A percentile compares a stretch with the other conserved stretches of the same genome.
Evolutionary conservation across 2,797 vertebrate species (phyloP).

Genomic region (Mus spretus): DNA sequence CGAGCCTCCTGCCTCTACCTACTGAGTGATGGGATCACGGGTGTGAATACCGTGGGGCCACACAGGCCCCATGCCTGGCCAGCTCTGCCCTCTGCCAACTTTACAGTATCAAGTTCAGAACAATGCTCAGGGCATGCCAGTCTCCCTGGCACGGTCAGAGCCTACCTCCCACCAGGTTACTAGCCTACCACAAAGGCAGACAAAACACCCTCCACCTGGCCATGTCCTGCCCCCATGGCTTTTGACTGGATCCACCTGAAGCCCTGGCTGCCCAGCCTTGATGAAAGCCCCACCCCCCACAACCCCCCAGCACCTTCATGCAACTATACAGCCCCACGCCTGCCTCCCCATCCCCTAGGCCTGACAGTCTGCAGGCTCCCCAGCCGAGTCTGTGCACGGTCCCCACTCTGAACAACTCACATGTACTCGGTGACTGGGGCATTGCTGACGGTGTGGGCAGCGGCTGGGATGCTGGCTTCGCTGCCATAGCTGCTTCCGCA

Average conservation of each 20-base stretch:
- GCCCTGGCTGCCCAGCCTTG: not conserved
- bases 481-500: constrained; percentile 99
- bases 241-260: not conserved
- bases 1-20: not conserved
- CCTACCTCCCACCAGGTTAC: not conserved
- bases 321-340: too few relatives aligned
- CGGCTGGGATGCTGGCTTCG: constrained; percentile 97
- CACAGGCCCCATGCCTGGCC: not conserved
- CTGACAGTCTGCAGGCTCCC: not conserved
- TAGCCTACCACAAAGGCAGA: rapidly evolving
- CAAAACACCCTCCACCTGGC: not conserved
- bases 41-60: too few relatives aligned
- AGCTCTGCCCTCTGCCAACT: not conserved
- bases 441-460: constrained; percentile 99
- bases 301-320: not conserved
- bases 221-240: rapidly evolving
- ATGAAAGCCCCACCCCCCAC: not conserved
- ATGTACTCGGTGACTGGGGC: constrained; percentile 99
- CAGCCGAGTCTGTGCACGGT: not conserved
- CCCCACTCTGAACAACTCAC: constrained; percentile 90
- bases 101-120: not conserved
- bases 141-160: not conserved
- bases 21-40: not conserved
- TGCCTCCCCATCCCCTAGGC: not conserved
- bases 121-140: too few relatives aligned